Conservation (phyloP, 1,140 invertebrate species). For the Adelges cooleyi region DNA sequence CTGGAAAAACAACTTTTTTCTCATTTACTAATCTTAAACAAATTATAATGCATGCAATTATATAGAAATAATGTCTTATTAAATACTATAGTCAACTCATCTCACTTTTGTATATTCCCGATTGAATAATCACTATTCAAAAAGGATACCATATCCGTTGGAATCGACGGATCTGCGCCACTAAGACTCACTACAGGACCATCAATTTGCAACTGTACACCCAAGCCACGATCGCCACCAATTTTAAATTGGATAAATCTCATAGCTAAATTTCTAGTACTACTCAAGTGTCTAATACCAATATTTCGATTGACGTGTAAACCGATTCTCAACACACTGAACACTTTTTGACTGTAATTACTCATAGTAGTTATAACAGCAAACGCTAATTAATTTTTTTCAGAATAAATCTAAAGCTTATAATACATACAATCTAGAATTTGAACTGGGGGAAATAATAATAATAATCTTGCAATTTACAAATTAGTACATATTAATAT, state of each 20-base stretch:
- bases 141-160: constrained; percentile 47
- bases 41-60: neutral
- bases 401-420: too few species aligned
- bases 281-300: neutral
- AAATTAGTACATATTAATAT: too few species aligned
- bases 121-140: constrained; percentile 38
- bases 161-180: constrained; percentile 45
- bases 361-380: too few species aligned
- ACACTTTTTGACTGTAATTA: too few species aligned
- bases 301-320: too few species aligned
- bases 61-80: neutral
- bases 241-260: constrained; percentile 9
- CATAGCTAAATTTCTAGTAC: neutral
- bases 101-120: neutral
- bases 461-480: too few species aligned
- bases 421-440: too few species aligned
- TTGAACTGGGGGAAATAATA: too few species aligned
- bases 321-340: too few species aligned
- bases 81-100: neutral
- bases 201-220: constrained; percentile 43
- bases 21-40: constrained; percentile 44
- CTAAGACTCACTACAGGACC: constrained; percentile 49
- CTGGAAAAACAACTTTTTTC: constrained; percentile 42
- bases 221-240: constrained; percentile 41
- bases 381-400: too few species aligned